Conservation (phyloP, 2,113 vertebrate genomes). For the Daphoenositta chrysoptera region DNA sequence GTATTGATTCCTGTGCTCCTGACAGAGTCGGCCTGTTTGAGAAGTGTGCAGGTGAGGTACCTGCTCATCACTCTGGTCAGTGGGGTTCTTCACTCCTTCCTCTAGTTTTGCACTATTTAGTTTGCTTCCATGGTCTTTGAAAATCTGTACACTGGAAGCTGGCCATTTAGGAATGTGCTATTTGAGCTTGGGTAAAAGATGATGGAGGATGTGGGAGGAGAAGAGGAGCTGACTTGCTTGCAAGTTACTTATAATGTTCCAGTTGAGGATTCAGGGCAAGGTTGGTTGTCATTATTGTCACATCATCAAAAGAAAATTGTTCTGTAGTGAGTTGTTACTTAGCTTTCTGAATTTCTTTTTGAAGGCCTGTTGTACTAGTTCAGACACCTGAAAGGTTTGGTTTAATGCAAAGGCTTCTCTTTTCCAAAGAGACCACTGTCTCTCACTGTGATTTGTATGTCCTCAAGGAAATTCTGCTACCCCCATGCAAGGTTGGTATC, state of each 20-base stretch:
- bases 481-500: background rate
- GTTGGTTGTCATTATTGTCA: background rate
- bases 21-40: background rate
- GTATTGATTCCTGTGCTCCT: background rate
- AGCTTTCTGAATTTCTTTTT: background rate
- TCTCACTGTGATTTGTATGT: background rate
- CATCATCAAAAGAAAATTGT: background rate
- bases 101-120: background rate
- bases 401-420: background rate
- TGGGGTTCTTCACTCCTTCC: background rate
- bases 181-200: background rate
- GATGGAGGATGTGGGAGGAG: background rate
- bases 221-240: background rate
- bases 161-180: fast-evolving
- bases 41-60: background rate
- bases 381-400: background rate
- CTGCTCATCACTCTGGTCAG: background rate
- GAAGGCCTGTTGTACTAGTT: background rate
- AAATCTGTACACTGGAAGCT: background rate
- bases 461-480: background rate
- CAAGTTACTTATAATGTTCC: background rate
- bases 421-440: background rate
- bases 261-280: background rate
- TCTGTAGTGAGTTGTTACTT: background rate
- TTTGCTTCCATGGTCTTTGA: background rate